Conservation (phyloP, 2,113 vertebrate genomes). For the Eleginops maclovinus region DNA sequence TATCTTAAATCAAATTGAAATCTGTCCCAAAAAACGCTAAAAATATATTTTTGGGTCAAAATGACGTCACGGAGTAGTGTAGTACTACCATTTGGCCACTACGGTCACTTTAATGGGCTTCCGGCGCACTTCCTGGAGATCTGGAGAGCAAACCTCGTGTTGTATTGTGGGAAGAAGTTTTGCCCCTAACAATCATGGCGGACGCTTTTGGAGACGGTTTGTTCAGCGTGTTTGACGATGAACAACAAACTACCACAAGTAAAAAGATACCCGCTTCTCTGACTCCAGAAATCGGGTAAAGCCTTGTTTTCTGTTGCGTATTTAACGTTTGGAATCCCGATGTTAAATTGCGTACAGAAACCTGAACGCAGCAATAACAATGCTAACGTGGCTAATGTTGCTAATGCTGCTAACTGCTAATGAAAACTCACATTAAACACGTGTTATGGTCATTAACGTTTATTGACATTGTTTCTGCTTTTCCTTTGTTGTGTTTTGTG, state of each 20-base stretch:
- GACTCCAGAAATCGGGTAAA: constrained; percentile 80
- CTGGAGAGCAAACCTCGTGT: constrained; percentile 17
- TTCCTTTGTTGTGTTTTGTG: no score
- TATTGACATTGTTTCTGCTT: fast-evolving
- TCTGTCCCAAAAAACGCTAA: no score
- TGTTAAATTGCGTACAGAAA: neutral
- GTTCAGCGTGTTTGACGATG: constrained; percentile 96
- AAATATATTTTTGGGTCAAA: no score
- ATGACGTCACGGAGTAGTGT: no score
- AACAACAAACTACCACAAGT: constrained; percentile 79
- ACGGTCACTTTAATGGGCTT: no score
- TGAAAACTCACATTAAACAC: neutral
- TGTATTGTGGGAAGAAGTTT: constrained; percentile 66
- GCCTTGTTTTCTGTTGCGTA: fast-evolving
- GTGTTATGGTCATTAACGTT: fast-evolving
- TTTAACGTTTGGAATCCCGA: neutral
- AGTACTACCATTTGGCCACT: no score
- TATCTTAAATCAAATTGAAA: no score
- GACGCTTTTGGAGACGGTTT: constrained; percentile 93
- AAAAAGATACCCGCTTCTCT: constrained; percentile 68
- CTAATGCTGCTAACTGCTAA: neutral
- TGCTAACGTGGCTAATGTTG: neutral
- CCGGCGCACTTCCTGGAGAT: no score
- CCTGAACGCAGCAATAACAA: constrained; percentile 9
- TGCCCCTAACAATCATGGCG: constrained; percentile 85